Evolutionary conservation across 2,888 invertebrate genomes (phyloP).

Genomic region (Resseliella maxima): DNA sequence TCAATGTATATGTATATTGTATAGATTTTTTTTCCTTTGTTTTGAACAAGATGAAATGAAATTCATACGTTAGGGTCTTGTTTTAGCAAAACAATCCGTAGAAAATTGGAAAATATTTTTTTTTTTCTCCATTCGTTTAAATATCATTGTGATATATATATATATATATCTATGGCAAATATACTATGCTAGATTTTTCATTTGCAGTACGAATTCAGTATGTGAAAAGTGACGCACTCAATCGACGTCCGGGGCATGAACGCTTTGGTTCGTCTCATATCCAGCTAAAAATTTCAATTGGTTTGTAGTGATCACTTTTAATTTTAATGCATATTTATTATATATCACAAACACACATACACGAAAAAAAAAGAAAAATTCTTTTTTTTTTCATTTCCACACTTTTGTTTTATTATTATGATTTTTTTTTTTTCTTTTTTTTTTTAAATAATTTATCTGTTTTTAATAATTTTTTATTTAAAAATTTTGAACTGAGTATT

Average conservation of each 20-base stretch:
- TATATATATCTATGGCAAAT: too few species aligned
- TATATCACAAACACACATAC: neutral
- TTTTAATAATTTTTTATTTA: neutral
- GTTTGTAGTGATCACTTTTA: constrained; percentile 56
- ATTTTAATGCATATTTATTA: constrained; percentile 35
- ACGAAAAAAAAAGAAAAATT: neutral
- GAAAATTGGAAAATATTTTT: too few species aligned
- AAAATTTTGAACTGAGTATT: neutral
- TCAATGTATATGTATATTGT: too few species aligned
- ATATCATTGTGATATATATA: constrained; percentile 62
- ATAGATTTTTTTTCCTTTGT: neutral
- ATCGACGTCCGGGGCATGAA: constrained; percentile 58
- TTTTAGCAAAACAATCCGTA: constrained; percentile 12
- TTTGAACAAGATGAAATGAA: constrained; percentile 28
- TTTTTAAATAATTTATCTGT: neutral
- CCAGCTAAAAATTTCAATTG: constrained; percentile 54
- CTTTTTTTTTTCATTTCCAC: neutral
- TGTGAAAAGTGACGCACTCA: constrained; percentile 61
- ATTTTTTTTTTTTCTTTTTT: neutral
- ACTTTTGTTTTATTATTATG: neutral
- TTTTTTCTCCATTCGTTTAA: constrained; percentile 58
- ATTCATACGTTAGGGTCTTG: constrained; percentile 36
- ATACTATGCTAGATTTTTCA: constrained; percentile 67
- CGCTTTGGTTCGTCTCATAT: constrained; percentile 58
- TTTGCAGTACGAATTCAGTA: constrained; percentile 65